Percentiles rank a stretch among this genome's conserved stretches.
Conservation (phyloP, 1,140 invertebrate species). For the Drosophila sulfurigaster region DNA sequence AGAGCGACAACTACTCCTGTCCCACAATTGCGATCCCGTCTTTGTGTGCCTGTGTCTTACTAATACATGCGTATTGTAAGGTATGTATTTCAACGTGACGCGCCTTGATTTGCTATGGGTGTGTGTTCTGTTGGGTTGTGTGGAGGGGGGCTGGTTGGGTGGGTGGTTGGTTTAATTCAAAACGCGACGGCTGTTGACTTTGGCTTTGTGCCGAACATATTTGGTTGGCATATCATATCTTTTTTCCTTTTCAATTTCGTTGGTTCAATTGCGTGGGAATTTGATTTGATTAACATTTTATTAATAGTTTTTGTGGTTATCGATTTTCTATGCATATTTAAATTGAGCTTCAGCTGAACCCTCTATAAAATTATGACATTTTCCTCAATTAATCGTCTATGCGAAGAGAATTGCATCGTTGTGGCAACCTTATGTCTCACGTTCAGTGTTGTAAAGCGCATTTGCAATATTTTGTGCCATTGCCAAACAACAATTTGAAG, state of each 20-base stretch:
- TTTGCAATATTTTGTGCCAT: constrained; percentile 45
- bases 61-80: background rate
- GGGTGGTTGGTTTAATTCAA: constrained; percentile 12
- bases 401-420: background rate
- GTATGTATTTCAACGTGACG: constrained; percentile 28
- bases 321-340: constrained; percentile 38
- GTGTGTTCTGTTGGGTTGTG: constrained; percentile 8
- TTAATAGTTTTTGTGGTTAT: constrained; percentile 34
- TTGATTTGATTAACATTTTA: constrained; percentile 32
- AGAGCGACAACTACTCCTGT: background rate
- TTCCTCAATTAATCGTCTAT: too few species aligned
- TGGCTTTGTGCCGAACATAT: constrained; percentile 30
- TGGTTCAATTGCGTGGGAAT: constrained; percentile 30
- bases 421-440: constrained; percentile 17
- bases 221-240: constrained; percentile 23
- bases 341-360: background rate
- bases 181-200: constrained; percentile 23
- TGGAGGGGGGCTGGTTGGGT: background rate
- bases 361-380: too few species aligned
- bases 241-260: constrained; percentile 5
- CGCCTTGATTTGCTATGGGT: background rate
- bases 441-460: constrained; percentile 56
- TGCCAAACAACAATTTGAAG: constrained; percentile 70
- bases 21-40: constrained; percentile 12
- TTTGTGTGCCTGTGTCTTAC: constrained; percentile 13